Percentiles rank a stretch among this genome's conserved stretches.
phyloP scores from a whole-genome alignment of 2,797 vertebrate species.

The Falco columbarius region DNA sequence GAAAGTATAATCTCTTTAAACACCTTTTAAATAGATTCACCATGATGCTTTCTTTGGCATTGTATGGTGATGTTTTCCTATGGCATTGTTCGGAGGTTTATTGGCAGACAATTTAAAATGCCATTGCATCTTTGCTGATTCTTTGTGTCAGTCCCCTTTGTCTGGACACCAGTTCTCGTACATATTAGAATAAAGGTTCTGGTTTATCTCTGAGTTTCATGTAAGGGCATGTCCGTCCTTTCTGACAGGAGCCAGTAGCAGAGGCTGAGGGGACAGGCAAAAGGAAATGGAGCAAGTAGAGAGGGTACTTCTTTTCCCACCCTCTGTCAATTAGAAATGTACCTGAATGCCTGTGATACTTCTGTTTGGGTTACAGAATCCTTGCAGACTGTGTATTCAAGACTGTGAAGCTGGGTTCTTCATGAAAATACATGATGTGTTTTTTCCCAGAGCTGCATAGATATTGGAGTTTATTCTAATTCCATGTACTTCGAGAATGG shows the following conservation, averaged over 20 bases:
- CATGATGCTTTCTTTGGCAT: neutral
- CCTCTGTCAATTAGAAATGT: fast-evolving
- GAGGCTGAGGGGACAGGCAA: neutral
- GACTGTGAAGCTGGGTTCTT: neutral
- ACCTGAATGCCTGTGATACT: neutral
- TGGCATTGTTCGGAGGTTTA: fast-evolving
- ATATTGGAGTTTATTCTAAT: neutral
- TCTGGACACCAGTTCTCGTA: neutral
- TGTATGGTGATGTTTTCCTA: neutral
- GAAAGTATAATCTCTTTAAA: neutral
- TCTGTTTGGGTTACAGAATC: neutral
- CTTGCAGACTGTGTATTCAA: neutral
- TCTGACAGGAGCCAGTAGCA: neutral
- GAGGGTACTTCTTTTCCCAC: neutral
- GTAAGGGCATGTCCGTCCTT: neutral
- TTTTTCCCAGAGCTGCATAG: neutral
- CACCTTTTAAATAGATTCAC: neutral
- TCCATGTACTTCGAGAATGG: neutral
- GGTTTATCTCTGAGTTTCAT: neutral
- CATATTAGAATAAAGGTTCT: neutral
- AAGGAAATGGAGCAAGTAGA: neutral
- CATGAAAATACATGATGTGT: neutral
- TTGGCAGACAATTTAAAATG: neutral
- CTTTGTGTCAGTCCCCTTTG: neutral
- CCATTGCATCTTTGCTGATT: neutral